Evolutionary conservation across 2,797 vertebrate genomes (phyloP).

Genomic region (Danio aesculapii): DNA sequence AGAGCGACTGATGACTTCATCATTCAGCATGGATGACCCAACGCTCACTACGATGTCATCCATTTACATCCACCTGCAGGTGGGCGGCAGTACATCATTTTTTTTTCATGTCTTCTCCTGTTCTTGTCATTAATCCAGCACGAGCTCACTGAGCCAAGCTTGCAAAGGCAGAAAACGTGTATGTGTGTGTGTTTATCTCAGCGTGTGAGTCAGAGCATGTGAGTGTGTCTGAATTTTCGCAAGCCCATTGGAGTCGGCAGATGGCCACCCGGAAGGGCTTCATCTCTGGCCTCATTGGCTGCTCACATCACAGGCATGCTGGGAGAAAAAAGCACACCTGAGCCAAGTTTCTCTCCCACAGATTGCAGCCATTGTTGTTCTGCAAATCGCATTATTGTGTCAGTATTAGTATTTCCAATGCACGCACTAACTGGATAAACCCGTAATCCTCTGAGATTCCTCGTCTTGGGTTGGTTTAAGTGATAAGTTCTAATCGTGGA

Average conservation of each 20-base stretch:
- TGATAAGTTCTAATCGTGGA: constrained; percentile 23
- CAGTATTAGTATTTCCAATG: constrained; percentile 21
- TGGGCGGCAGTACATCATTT: background rate
- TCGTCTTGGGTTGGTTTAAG: constrained; percentile 1
- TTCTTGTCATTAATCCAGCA: constrained; percentile 40
- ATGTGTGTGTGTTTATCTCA: background rate
- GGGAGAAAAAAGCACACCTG: constrained; percentile 31
- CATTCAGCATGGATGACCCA: constrained; percentile 1
- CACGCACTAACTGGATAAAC: background rate
- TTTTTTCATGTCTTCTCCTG: background rate
- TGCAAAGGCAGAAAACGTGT: constrained; percentile 7
- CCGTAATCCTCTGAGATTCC: constrained; percentile 29
- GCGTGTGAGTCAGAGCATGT: constrained; percentile 25
- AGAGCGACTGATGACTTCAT: background rate
- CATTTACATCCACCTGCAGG: constrained; percentile 13
- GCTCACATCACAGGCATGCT: constrained; percentile 39
- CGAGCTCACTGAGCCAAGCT: constrained; percentile 21
- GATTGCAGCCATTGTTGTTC: constrained; percentile 20
- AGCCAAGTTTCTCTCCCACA: constrained; percentile 21
- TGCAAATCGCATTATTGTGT: constrained; percentile 5
- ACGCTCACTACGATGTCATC: background rate
- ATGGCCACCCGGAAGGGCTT: constrained; percentile 54
- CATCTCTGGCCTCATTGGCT: constrained; percentile 48
- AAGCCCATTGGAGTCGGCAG: constrained; percentile 35
- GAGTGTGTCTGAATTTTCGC: constrained; percentile 10